Percentiles rank a stretch among this genome's conserved stretches.
Evolutionary conservation across 2,797 vertebrate species (phyloP).

Genomic region (Vireo griseus): DNA sequence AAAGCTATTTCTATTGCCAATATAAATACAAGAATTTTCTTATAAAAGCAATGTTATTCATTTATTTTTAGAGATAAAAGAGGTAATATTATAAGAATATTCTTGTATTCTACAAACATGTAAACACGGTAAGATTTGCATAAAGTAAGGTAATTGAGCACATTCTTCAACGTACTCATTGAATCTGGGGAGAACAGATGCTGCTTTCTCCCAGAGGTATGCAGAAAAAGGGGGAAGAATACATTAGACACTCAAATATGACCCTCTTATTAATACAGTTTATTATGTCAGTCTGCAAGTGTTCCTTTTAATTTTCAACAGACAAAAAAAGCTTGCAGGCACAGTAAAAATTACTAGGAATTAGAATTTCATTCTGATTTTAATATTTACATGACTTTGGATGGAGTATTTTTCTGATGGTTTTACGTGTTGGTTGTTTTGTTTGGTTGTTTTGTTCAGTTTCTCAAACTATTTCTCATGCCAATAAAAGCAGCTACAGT

Average conservation of each 20-base stretch:
- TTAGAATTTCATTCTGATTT: background rate
- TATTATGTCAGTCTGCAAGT: background rate
- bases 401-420: rapidly evolving
- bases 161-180: background rate
- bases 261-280: background rate
- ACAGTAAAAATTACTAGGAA: background rate
- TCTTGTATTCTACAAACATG: background rate
- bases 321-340: background rate
- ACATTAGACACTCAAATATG: background rate
- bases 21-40: background rate
- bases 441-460: background rate
- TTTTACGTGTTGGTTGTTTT: background rate
- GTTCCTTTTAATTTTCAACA: background rate
- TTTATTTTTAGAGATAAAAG: background rate
- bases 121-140: background rate
- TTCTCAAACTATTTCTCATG: background rate
- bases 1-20: background rate
- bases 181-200: background rate
- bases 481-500: background rate
- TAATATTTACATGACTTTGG: background rate
- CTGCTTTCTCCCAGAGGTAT: background rate
- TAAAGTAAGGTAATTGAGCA: background rate
- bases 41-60: background rate
- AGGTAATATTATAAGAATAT: background rate
- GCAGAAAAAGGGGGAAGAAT: background rate